Evolutionary conservation across 1,140 invertebrate species (phyloP).

Genomic region (Ostrea denselamellosa): DNA sequence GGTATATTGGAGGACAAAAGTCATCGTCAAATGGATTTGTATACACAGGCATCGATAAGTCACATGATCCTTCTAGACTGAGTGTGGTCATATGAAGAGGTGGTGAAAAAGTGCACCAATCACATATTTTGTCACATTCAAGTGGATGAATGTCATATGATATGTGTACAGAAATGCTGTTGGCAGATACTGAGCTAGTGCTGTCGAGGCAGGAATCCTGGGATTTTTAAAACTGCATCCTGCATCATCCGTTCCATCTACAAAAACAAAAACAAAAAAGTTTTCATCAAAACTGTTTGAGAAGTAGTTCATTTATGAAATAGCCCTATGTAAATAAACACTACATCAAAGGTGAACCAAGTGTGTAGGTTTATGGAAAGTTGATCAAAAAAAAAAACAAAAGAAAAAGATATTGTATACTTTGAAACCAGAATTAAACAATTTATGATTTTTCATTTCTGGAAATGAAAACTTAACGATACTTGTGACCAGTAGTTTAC

Average conservation of each 20-base stretch:
- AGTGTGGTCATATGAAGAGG: constrained; percentile 19
- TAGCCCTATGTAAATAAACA: no score
- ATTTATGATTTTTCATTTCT: no score
- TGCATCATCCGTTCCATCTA: constrained; percentile 53
- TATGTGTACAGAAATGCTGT: neutral
- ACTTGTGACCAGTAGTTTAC: no score
- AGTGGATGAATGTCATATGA: constrained; percentile 19
- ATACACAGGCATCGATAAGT: neutral
- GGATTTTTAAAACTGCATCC: constrained; percentile 42
- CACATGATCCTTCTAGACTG: constrained; percentile 1
- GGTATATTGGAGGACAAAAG: neutral
- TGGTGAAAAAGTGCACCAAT: constrained; percentile 28
- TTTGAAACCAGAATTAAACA: no score
- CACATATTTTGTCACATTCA: constrained; percentile 12
- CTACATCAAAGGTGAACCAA: no score
- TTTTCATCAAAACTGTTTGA: neutral
- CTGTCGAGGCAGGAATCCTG: constrained; percentile 44
- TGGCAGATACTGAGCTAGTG: constrained; percentile 1
- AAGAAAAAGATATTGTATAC: no score
- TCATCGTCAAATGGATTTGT: constrained; percentile 4
- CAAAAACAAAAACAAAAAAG: constrained; percentile 11
- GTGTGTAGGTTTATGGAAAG: no score
- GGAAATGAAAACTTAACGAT: no score
- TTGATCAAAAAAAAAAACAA: no score
- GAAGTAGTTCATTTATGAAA: no score